These are phyloP conservation scores for Harpalus rubripes DNA, from an alignment of 2,888 invertebrate genomes.

Conservation along the genomic window DNA sequence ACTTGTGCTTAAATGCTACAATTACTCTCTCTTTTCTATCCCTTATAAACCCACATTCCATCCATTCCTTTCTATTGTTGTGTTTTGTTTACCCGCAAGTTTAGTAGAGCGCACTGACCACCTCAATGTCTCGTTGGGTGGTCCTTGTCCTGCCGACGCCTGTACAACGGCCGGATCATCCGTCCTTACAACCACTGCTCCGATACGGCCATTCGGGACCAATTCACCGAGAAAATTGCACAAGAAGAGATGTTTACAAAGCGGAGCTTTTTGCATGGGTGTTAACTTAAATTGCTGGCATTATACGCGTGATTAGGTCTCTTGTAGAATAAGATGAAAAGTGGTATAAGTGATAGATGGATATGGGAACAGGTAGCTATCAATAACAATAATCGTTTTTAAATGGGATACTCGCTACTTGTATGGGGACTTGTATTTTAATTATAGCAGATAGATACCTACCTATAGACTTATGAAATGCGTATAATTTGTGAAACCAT, in stretches of 20 bases:
- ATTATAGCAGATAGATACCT: too few relatives aligned
- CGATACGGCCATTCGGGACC: not conserved
- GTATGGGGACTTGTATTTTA: too few relatives aligned
- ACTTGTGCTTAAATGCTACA: too few relatives aligned
- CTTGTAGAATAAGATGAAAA: too few relatives aligned
- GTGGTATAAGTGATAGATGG: not conserved
- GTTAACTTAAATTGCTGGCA: conserved; percentile 17
- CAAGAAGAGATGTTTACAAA: conserved; percentile 25
- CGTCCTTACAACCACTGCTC: conserved; percentile 11
- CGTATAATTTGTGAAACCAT: too few relatives aligned
- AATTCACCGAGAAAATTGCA: conserved; percentile 24
- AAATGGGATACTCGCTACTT: too few relatives aligned
- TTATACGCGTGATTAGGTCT: conserved; percentile 33
- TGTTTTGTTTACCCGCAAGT: conserved; percentile 47
- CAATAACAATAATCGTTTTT: not conserved
- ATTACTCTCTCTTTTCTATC: too few relatives aligned
- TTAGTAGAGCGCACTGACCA: conserved; percentile 49
- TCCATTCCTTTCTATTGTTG: not conserved
- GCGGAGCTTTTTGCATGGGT: conserved; percentile 25
- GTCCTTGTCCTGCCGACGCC: conserved; percentile 6
- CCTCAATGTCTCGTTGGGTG: conserved; percentile 33
- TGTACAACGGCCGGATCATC: conserved; percentile 27
- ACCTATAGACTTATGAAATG: too few relatives aligned
- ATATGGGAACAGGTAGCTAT: not conserved
- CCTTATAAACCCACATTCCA: conserved; percentile 17